These are phyloP conservation scores for Zoanthus sansibaricus DNA, from an alignment of 92 coral and sea anemone species.

Conservation along the genomic window DNA sequence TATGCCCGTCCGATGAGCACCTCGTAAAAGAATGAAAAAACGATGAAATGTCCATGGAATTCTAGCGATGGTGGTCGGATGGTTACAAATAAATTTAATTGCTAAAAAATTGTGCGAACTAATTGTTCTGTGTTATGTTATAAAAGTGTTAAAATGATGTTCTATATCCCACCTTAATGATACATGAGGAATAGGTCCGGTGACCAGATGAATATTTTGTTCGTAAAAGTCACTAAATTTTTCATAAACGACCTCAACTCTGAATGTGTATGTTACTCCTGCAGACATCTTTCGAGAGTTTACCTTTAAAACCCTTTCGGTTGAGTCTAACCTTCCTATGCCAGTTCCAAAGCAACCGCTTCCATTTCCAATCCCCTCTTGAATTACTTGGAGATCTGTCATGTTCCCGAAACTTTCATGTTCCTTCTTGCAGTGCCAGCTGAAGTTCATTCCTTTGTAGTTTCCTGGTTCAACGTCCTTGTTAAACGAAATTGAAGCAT, in stretches of 20 bases:
- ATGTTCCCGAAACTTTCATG: conserved; percentile 29
- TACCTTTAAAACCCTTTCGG: background rate
- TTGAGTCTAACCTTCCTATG: background rate
- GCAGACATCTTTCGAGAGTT: background rate
- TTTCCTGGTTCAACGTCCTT: conserved; percentile 25
- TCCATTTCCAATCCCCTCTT: background rate
- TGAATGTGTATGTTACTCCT: conserved; percentile 20
- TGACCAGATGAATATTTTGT: background rate
- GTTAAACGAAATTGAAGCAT: conserved; percentile 14
- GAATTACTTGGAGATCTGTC: conserved; percentile 1
- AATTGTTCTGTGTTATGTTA: no score
- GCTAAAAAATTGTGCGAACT: no score
- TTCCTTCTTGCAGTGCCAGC: conserved; percentile 29
- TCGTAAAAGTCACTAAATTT: background rate
- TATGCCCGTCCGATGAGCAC: no score
- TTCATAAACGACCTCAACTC: conserved; percentile 5
- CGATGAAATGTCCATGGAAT: no score
- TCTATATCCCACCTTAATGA: conserved; percentile 8
- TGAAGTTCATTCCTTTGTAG: conserved; percentile 25
- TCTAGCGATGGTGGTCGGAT: no score
- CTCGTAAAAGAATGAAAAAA: no score
- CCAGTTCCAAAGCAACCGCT: conserved; percentile 42
- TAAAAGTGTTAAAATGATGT: no score
- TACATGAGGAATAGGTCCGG: background rate
- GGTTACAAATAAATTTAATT: no score